Evolutionary conservation across 1,140 invertebrate genomes (phyloP).

Genomic region (Drosophila micromelanica): DNA sequence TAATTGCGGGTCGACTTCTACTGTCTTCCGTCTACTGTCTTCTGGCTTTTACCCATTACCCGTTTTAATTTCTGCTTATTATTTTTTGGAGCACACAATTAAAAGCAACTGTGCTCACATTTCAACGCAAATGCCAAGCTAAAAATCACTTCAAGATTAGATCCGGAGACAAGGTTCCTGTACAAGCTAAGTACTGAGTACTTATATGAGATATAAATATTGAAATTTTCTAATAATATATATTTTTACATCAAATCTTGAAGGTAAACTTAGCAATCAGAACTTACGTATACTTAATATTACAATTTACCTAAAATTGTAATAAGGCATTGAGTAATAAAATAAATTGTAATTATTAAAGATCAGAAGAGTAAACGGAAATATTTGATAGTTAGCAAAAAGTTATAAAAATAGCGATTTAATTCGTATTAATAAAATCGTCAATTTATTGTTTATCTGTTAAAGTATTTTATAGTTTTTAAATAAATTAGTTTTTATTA

Average conservation of each 20-base stretch:
- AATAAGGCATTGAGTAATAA: too few species aligned
- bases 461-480: too few species aligned
- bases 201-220: background rate
- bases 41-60: conserved; percentile 18
- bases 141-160: conserved; percentile 11
- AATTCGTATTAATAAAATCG: too few species aligned
- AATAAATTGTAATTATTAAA: too few species aligned
- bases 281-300: background rate
- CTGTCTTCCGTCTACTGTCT: conserved; percentile 2
- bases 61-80: conserved; percentile 35
- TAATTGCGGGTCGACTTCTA: conserved; percentile 60
- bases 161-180: background rate
- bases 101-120: conserved; percentile 46
- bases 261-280: background rate
- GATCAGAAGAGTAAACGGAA: too few species aligned
- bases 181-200: background rate
- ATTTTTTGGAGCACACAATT: conserved; percentile 44
- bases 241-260: background rate
- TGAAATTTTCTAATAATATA: background rate
- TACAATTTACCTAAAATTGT: background rate
- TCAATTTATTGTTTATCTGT: too few species aligned
- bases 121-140: conserved; percentile 10
- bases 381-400: too few species aligned
- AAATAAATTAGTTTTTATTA: too few species aligned
- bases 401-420: too few species aligned